Evolutionary conservation across 1,140 invertebrate species (phyloP).

Genomic region (Plectrocnemia conspersa): DNA sequence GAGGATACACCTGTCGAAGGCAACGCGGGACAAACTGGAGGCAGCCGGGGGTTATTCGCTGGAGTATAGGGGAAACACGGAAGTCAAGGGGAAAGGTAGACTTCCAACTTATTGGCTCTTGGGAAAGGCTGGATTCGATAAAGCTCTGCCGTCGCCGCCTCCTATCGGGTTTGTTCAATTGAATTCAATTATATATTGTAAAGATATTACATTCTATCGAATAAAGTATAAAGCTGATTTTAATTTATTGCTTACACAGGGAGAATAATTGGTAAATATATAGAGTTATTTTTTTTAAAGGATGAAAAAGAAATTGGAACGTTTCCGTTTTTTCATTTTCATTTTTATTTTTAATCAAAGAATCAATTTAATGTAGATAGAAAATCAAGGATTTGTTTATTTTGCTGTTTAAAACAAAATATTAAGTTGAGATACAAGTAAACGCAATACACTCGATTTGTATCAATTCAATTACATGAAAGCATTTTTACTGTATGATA

Average conservation of each 20-base stretch:
- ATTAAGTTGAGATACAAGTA: too few species aligned
- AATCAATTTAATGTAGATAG: too few species aligned
- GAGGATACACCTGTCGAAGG: slow-evolving; percentile 75
- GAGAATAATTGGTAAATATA: slow-evolving; percentile 22
- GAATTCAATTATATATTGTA: too few species aligned
- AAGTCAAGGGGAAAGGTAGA: slow-evolving; percentile 85
- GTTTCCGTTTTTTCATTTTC: too few species aligned
- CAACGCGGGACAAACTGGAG: slow-evolving; percentile 69
- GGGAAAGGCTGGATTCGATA: slow-evolving; percentile 83
- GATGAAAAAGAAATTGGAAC: too few species aligned
- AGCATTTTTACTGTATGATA: too few species aligned
- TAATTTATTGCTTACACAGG: slow-evolving; percentile 9
- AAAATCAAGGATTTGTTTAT: too few species aligned
- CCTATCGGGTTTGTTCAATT: slow-evolving; percentile 65
- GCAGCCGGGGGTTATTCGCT: slow-evolving; percentile 74
- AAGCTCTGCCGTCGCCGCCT: slow-evolving; percentile 73
- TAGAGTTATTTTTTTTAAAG: background rate
- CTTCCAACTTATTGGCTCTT: slow-evolving; percentile 89
- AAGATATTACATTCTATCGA: too few species aligned
- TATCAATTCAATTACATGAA: too few species aligned
- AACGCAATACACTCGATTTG: too few species aligned
- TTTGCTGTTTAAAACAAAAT: too few species aligned
- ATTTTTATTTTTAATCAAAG: too few species aligned
- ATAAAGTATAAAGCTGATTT: background rate
- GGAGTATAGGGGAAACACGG: slow-evolving; percentile 74